Conservation (phyloP, 2,888 invertebrate species). For the Scaptomyza flava region DNA sequence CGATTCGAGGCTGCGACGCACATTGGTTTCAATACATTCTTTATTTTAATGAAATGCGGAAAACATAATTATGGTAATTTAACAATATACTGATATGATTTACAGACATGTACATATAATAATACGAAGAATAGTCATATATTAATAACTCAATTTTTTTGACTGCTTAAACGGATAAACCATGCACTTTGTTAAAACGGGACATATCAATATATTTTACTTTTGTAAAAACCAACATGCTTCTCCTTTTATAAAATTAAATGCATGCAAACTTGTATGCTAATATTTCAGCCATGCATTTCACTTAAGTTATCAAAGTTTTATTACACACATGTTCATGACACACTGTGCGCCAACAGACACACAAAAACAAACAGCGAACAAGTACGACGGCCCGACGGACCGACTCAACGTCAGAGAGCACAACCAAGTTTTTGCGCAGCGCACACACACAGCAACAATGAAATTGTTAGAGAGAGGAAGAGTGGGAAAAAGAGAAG, state of each 20-base stretch:
- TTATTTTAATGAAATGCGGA: not conserved
- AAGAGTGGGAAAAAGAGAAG: conserved; percentile 6
- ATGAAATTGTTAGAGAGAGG: not conserved
- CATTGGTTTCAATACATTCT: conserved; percentile 26
- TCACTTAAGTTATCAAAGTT: not conserved
- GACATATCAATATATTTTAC: no score
- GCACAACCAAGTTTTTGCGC: conserved; percentile 68
- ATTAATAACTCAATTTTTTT: no score
- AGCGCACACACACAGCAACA: conserved; percentile 52
- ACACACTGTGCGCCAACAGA: conserved; percentile 31
- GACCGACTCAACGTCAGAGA: conserved; percentile 50
- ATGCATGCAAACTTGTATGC: not conserved
- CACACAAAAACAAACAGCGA: conserved; percentile 40
- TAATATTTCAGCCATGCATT: not conserved
- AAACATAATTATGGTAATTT: no score
- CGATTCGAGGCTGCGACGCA: conserved; percentile 55
- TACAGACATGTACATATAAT: no score
- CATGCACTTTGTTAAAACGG: no score
- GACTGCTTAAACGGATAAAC: no score
- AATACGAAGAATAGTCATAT: no score
- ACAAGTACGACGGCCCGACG: conserved; percentile 38
- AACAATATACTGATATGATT: no score
- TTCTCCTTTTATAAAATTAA: not conserved
- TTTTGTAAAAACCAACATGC: not conserved
- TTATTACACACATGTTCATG: not conserved